Percentiles rank a stretch among this genome's conserved stretches.
These are phyloP conservation scores for Corvus moneduloides DNA, from an alignment of 2,113 vertebrate genomes.

Conservation along the genomic window DNA sequence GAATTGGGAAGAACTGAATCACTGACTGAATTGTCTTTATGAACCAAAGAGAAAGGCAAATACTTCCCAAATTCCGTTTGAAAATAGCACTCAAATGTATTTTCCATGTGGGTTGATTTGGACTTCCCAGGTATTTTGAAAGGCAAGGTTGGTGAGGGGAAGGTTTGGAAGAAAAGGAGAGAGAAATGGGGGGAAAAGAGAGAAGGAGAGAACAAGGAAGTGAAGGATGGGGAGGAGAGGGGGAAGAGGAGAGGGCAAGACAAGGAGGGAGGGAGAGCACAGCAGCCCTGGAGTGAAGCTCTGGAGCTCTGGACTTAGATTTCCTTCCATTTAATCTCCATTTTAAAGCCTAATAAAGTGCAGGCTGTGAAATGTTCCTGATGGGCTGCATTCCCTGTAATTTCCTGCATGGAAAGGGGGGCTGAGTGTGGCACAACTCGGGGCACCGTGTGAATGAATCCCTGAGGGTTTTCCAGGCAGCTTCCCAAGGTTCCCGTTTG, in stretches of 20 bases:
- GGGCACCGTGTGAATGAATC: background rate
- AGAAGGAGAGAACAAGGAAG: no score
- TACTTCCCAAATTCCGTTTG: background rate
- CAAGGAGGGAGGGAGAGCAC: background rate
- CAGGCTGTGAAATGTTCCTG: background rate
- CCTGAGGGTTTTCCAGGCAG: background rate
- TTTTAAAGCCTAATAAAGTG: background rate
- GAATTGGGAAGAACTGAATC: background rate
- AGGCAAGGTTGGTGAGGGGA: background rate
- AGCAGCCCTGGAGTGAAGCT: background rate
- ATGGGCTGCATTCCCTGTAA: background rate
- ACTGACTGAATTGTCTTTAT: background rate
- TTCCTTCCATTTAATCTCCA: background rate
- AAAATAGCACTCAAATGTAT: background rate
- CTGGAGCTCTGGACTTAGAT: background rate
- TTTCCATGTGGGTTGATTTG: background rate
- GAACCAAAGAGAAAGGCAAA: background rate
- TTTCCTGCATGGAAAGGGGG: background rate
- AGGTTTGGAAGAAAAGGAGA: background rate
- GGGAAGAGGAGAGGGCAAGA: background rate
- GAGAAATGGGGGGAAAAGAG: background rate
- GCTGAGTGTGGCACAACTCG: background rate
- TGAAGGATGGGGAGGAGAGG: no score
- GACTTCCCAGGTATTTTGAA: background rate
- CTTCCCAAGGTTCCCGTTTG: background rate